Base-by-base conservation (phyloP, 2,113 vertebrate genomes). In the Perca schrenkii region DNA sequence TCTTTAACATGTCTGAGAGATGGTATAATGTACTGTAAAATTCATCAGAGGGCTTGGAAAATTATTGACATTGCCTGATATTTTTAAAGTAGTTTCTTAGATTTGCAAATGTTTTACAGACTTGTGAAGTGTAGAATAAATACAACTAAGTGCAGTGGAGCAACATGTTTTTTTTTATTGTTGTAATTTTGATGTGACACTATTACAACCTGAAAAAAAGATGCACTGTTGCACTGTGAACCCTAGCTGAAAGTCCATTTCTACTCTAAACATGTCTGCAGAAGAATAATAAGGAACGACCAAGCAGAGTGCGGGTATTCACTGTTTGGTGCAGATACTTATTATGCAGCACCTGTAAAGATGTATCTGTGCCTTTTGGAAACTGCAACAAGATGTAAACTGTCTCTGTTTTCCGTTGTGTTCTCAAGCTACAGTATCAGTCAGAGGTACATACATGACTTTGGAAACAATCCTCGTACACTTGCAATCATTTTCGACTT, bases 1-100 rank as follows among this genome's bases (percentile, higher is more conserved):
- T 79, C 14, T 14, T 79, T 62, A 67, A 77, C 36, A 80, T 65
- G 63, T 80, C 47, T 72, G 57, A 68, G 34, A 74, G 40, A 19
- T 22, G 36, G 17, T 12, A 57, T 62, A 64, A 60, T 61, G 22
- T 65, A 16, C 46, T 75, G 4, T 25, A 54, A 47, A 82, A 82
- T 74, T 22, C 4, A 63, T 79, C 8, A 53, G 21, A 56, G 15
- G 10, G 13, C 13, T 67, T 36, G 13, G 12, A 46, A 53, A 22
- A 28, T 4, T 61, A 67, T 34, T 36, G 36, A 31, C 10, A 47
- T 28, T n/a, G 11, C 8, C 12, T 69, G 46, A 3, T 56, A 67
- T 43, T 77, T 10, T 40, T 40, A 40, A 43, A 49, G 57, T 63
- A 11, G 17, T 40, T 43, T 56, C 15, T 25, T 28, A 49, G 8